These are phyloP conservation scores for Palaemon carinicauda DNA, from an alignment of 1,140 invertebrate genomes.

Conservation along the genomic window DNA sequence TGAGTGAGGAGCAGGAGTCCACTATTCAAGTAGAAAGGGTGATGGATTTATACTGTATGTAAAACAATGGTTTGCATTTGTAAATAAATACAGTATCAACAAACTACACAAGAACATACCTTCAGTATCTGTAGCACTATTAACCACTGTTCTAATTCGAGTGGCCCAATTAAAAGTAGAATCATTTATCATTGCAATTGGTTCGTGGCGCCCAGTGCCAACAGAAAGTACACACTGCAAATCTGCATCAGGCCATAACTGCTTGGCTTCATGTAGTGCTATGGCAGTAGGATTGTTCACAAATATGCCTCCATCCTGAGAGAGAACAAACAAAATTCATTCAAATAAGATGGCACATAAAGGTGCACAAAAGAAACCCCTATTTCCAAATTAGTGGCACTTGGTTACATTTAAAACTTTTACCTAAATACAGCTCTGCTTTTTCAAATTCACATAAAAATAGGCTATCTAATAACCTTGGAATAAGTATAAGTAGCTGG, in stretches of 20 bases:
- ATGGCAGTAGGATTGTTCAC: slow-evolving; percentile 92
- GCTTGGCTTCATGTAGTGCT: slow-evolving; percentile 85
- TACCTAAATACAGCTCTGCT: too few species aligned
- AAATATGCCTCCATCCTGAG: slow-evolving; percentile 83
- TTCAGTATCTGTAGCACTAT: slow-evolving; percentile 91
- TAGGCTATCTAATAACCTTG: too few species aligned
- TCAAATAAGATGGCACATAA: not conserved
- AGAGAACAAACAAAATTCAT: not conserved
- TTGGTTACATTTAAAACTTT: not conserved
- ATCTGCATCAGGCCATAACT: slow-evolving; percentile 81
- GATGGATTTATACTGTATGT: too few species aligned
- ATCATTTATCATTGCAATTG: slow-evolving; percentile 61
- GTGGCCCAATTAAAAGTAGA: slow-evolving; percentile 62
- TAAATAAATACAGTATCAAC: not conserved
- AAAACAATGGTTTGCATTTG: not conserved
- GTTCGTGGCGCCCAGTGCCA: slow-evolving; percentile 78
- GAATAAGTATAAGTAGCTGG: too few species aligned
- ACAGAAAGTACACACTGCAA: slow-evolving; percentile 89
- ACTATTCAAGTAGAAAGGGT: too few species aligned
- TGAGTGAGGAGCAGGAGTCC: too few species aligned
- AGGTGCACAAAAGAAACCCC: too few species aligned
- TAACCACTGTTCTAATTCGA: slow-evolving; percentile 83
- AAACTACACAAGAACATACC: slow-evolving; percentile 66
- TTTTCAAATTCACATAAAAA: too few species aligned
- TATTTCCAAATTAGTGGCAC: too few species aligned